phyloP scores from a whole-genome alignment of 2,888 invertebrate species.

The Desoria tigrina region DNA sequence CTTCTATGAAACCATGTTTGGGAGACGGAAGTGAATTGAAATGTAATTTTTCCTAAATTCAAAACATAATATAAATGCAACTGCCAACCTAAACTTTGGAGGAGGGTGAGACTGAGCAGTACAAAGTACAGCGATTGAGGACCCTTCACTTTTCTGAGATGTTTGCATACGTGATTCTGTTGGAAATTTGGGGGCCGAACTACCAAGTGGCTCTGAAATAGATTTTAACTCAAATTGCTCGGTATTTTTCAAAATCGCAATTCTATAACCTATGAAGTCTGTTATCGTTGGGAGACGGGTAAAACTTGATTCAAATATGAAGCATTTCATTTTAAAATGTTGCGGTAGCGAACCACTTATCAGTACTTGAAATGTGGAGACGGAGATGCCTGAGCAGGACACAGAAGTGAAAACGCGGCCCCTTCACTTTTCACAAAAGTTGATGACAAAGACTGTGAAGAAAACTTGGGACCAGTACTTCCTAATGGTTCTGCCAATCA shows the following conservation, averaged over 20 bases:
- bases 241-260: not conserved
- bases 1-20: too few relatives aligned
- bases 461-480: conserved; percentile 53
- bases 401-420: conserved; percentile 47
- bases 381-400: conserved; percentile 52
- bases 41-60: too few relatives aligned
- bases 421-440: conserved; percentile 50
- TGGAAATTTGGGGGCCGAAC: conserved; percentile 63
- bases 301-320: too few relatives aligned
- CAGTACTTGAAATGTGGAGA: conserved; percentile 51
- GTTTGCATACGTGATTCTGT: conserved; percentile 57
- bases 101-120: conserved; percentile 52
- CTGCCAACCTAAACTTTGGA: conserved; percentile 51
- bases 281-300: conserved; percentile 24
- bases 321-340: too few relatives aligned
- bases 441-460: conserved; percentile 51
- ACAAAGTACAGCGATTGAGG: conserved; percentile 48
- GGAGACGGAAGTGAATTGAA: not conserved
- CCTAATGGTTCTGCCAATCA: conserved; percentile 53
- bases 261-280: too few relatives aligned
- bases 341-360: too few relatives aligned
- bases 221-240: not conserved
- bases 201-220: conserved; percentile 10
- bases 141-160: conserved; percentile 33
- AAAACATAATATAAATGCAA: too few relatives aligned